phyloP scores from a whole-genome alignment of 1,140 invertebrate species.

The Macrocentrus cingulum region DNA sequence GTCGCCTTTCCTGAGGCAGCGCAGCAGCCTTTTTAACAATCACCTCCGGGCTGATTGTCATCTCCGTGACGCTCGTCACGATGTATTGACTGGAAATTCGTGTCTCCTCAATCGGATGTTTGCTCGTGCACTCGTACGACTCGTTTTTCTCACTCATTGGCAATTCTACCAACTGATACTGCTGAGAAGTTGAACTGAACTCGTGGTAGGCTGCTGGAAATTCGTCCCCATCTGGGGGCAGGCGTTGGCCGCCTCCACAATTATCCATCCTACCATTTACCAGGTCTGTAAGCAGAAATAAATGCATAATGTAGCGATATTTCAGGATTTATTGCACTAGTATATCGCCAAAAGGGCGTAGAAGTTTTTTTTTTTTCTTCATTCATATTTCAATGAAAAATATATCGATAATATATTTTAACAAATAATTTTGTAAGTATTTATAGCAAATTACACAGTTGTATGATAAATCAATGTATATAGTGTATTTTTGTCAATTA shows the following conservation, averaged over 20 bases:
- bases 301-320: not conserved
- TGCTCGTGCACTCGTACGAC: conserved; percentile 14
- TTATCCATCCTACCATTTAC: conserved; percentile 55
- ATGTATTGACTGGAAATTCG: conserved; percentile 15
- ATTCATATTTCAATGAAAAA: too few species aligned
- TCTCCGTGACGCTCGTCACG: conserved; percentile 11
- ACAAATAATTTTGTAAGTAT: too few species aligned
- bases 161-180: conserved; percentile 39
- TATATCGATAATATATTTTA: too few species aligned
- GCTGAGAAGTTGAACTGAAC: conserved; percentile 44
- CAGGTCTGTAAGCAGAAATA: conserved; percentile 26
- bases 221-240: conserved; percentile 86
- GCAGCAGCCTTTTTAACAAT: not conserved
- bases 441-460: too few species aligned
- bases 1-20: not conserved
- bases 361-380: too few species aligned
- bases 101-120: conserved; percentile 14
- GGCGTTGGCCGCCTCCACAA: conserved; percentile 59
- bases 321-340: too few species aligned
- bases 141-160: conserved; percentile 20
- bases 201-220: conserved; percentile 77
- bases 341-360: too few species aligned
- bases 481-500: too few species aligned
- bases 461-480: too few species aligned
- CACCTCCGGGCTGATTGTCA: conserved; percentile 2